Evolutionary conservation across 2,888 invertebrate genomes (phyloP).

Genomic region (Hypselothyrea guttata): DNA sequence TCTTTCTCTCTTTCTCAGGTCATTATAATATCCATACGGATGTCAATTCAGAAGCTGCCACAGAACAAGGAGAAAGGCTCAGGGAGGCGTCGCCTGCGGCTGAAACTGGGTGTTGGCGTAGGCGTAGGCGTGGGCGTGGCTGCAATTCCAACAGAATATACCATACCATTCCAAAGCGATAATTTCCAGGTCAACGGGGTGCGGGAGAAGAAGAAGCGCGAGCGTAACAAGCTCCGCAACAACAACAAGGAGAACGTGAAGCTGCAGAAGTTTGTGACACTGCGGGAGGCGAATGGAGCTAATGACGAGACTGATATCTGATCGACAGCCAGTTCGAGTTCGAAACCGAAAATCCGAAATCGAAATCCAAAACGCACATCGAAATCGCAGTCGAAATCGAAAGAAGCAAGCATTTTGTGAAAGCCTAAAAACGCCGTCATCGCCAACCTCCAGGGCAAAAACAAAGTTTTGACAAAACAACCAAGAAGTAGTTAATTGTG

Average conservation of each 20-base stretch:
- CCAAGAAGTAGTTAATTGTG: conserved; percentile 34
- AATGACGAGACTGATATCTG: conserved; percentile 80
- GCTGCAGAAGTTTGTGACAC: conserved; percentile 69
- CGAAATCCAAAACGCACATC: too few species aligned
- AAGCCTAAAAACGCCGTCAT: conserved; percentile 35
- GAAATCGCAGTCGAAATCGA: too few species aligned
- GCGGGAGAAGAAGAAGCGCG: conserved; percentile 58
- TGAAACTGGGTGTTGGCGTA: too few species aligned
- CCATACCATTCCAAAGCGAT: conserved; percentile 74
- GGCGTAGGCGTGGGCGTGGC: too few species aligned
- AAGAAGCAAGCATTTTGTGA: conserved; percentile 39
- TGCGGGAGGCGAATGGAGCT: conserved; percentile 67
- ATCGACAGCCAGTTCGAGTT: conserved; percentile 46
- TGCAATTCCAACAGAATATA: conserved; percentile 60
- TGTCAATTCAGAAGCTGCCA: conserved; percentile 5
- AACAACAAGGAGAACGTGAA: conserved; percentile 67
- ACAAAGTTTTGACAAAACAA: conserved; percentile 60
- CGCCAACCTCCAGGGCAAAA: conserved; percentile 53
- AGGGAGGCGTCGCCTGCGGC: conserved; percentile 5
- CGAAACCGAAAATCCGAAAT: too few species aligned
- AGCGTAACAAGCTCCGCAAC: conserved; percentile 38
- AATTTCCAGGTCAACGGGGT: conserved; percentile 61
- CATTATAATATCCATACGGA: conserved; percentile 45
- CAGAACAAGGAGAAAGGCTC: conserved; percentile 29
- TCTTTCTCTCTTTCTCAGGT: too few species aligned